phyloP scores from a whole-genome alignment of 1,140 invertebrate species.

The Drosophila parvula region DNA sequence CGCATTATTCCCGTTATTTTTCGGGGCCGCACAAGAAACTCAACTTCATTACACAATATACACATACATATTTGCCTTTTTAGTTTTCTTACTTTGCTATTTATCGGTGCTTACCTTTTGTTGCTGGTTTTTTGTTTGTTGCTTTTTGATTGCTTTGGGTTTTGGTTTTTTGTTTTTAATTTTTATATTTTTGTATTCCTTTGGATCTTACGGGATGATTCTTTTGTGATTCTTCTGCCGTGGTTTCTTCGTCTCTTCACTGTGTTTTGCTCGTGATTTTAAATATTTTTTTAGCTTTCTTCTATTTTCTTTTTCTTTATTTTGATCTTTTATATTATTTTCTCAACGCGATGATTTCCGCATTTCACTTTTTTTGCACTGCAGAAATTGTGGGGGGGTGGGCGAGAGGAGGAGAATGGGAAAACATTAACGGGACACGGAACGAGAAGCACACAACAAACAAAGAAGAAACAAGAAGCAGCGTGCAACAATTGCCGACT shows the following conservation, averaged over 20 bases:
- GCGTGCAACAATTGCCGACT: slow-evolving; percentile 49
- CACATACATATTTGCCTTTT: slow-evolving; percentile 14
- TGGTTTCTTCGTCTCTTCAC: slow-evolving; percentile 19
- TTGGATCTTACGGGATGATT: slow-evolving; percentile 1
- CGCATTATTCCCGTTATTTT: slow-evolving; percentile 22
- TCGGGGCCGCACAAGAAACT: slow-evolving; percentile 38
- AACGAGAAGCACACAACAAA: slow-evolving; percentile 52
- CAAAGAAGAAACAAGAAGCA: slow-evolving; percentile 50
- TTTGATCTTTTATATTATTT: slow-evolving; percentile 27
- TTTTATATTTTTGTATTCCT: slow-evolving; percentile 39
- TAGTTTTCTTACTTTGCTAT: slow-evolving; percentile 3
- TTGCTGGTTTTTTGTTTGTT: slow-evolving; percentile 42
- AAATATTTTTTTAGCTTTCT: slow-evolving; percentile 8
- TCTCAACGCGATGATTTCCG: slow-evolving; percentile 50
- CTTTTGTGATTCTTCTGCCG: slow-evolving; percentile 4
- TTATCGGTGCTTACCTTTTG: slow-evolving; percentile 48
- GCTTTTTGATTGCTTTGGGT: slow-evolving; percentile 55
- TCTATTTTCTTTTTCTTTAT: slow-evolving; percentile 12
- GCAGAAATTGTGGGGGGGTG: slow-evolving; percentile 16
- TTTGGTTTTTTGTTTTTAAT: slow-evolving; percentile 16
- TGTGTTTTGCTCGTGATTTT: slow-evolving; percentile 12
- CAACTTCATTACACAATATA: slow-evolving; percentile 77
- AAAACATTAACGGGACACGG: slow-evolving; percentile 35
- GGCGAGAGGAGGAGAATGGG: slow-evolving; percentile 4
- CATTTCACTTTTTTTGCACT: slow-evolving; percentile 66